A percentile compares a stretch with the other conserved stretches of the same genome.
These are phyloP conservation scores for Leptestheria dahalacensis DNA, from an alignment of 1,140 invertebrate species.

Conservation along the genomic window DNA sequence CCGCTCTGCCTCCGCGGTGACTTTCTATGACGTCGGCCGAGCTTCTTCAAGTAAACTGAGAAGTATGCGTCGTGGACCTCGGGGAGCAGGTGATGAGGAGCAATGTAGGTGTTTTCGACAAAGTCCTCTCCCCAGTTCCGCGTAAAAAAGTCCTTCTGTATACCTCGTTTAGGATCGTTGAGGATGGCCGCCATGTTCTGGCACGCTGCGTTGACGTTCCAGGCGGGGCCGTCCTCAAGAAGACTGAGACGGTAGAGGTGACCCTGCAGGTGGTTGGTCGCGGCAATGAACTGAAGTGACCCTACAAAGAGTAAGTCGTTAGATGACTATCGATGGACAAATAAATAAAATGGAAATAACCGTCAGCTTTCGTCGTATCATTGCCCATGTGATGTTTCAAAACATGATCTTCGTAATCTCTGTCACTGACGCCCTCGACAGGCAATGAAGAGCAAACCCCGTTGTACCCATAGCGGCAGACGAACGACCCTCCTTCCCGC, in stretches of 20 bases:
- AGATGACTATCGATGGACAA: neutral
- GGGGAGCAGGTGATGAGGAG: conserved; percentile 61
- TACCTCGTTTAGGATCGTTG: conserved; percentile 83
- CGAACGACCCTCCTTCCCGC: conserved; percentile 71
- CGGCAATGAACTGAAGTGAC: neutral
- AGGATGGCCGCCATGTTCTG: conserved; percentile 92
- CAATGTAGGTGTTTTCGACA: conserved; percentile 60
- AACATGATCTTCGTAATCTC: conserved; percentile 75
- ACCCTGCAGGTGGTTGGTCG: conserved; percentile 6
- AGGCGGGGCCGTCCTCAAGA: conserved; percentile 31
- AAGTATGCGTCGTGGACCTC: conserved; percentile 72
- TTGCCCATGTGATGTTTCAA: conserved; percentile 50
- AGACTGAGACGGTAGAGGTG: conserved; percentile 22
- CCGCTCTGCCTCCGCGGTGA: no score
- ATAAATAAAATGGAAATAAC: conserved; percentile 15
- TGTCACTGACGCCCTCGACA: conserved; percentile 71
- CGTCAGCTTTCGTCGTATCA: conserved; percentile 20
- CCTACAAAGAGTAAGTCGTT: neutral
- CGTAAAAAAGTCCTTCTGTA: conserved; percentile 80
- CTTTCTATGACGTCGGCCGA: conserved; percentile 30
- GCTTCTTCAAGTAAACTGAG: conserved; percentile 68
- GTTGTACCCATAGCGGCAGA: conserved; percentile 79
- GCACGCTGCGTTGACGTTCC: conserved; percentile 44
- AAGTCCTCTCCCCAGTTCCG: conserved; percentile 95
- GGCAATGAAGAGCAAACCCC: conserved; percentile 69